Conservation (phyloP, 2,113 vertebrate species). For the Centropus bengalensis region DNA sequence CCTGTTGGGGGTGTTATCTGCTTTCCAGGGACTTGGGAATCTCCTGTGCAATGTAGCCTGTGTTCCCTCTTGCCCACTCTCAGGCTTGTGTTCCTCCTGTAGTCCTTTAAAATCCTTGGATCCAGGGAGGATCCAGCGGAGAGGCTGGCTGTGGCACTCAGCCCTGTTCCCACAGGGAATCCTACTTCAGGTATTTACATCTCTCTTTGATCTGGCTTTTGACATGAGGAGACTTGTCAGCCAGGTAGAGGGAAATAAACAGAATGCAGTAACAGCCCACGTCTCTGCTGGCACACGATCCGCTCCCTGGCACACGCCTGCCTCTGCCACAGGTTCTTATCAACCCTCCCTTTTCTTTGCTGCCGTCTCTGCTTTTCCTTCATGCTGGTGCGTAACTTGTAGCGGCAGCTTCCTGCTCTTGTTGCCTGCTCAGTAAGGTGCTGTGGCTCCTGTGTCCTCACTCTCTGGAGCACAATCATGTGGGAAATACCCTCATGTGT, state of each 20-base stretch:
- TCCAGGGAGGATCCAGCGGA: background rate
- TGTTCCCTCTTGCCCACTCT: background rate
- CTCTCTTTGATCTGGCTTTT: constrained; percentile 5
- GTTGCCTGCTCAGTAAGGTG: background rate
- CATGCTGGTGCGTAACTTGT: background rate
- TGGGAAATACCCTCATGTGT: background rate
- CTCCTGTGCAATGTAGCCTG: background rate
- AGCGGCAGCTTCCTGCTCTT: background rate
- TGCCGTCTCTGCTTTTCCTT: background rate
- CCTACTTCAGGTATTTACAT: background rate
- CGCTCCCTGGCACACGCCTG: background rate
- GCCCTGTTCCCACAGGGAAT: constrained; percentile 39
- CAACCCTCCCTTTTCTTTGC: background rate
- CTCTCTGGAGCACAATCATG: background rate
- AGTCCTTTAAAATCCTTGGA: background rate
- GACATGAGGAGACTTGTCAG: constrained; percentile 29
- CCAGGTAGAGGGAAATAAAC: background rate
- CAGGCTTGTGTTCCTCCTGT: background rate
- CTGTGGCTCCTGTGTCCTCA: background rate
- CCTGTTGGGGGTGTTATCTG: background rate
- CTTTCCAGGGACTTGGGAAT: background rate
- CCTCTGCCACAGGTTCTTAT: constrained; percentile 25
- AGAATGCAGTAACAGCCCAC: background rate
- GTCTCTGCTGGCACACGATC: background rate
- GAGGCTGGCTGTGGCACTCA: background rate